phyloP scores from a whole-genome alignment of 2,113 vertebrate species.

The Felis catus region DNA sequence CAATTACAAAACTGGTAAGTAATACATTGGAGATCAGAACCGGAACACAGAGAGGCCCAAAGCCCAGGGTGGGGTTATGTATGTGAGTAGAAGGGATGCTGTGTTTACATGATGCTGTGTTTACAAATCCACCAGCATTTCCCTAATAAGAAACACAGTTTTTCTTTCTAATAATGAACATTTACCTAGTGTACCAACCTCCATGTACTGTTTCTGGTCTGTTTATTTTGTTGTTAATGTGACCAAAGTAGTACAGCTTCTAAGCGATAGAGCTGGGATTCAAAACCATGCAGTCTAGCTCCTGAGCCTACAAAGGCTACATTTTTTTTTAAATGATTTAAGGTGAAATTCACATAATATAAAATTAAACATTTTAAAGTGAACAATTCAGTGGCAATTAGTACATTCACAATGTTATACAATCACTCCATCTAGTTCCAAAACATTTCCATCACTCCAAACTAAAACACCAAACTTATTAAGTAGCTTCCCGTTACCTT shows the following conservation, averaged over 20 bases:
- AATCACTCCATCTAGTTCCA: neutral
- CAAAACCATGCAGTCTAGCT: neutral
- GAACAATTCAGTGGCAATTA: neutral
- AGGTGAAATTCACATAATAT: neutral
- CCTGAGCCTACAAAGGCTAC: neutral
- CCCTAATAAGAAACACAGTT: neutral
- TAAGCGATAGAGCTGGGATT: neutral
- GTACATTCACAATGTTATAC: neutral
- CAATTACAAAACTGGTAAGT: conserved; percentile 12
- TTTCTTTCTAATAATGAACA: neutral
- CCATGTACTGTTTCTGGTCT: neutral
- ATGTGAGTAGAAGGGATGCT: neutral
- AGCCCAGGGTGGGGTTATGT: neutral
- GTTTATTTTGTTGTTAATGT: neutral
- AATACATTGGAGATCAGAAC: neutral
- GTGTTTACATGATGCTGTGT: neutral
- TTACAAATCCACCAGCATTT: neutral
- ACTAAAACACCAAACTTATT: neutral
- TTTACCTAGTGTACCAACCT: conserved; percentile 2
- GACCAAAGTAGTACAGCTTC: neutral
- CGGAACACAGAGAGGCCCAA: neutral
- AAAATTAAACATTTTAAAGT: conserved; percentile 1
- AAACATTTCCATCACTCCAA: neutral
- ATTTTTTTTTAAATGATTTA: neutral
- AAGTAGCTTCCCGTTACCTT: neutral